Evolutionary conservation across 2,797 vertebrate genomes (phyloP), one percentile per base, ranked within the genome.

Genomic region (Muscicapa comitata): DNA sequence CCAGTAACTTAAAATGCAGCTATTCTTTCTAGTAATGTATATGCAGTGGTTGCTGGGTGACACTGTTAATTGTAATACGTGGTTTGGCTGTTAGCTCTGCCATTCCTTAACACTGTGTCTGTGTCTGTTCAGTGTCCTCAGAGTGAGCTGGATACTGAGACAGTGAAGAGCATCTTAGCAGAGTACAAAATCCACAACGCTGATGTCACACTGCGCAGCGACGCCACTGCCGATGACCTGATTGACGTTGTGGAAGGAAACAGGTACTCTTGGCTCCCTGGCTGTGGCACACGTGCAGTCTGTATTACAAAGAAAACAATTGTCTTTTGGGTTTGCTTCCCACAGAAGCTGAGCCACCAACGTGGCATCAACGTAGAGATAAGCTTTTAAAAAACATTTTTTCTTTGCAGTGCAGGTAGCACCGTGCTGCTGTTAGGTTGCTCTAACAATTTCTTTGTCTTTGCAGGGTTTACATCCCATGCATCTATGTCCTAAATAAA

Each of bases 181-280:
- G 99, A 99, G 94, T 99, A 99, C 83, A 99, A 99, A 97, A 99
- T 99, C 94, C 99, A 99, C 98, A 99, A 99, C 3, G 99, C 99
- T 1, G 99, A 99, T 37, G 98, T 99, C 97, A 99, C 99, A 1
- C 97, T 99, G 97, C 99, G 99, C 86, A 98, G 99, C 7, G 99
- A 99, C 19, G 97, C 98, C 93, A 99, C 99, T 5, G 99, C 99
- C 6, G 99, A 99, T 58, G 99, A 99, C 98, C 99, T 99, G 68
- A 99, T 99, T 40, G 99, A 99, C 1, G 98, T 99, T n/a, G 99
- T 99, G 84, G 99, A 99, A 97, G 99, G 99, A 82, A 99, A 99
- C 97, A 98, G 99, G 99, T 99, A 97, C 71, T 78, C 42, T 6
- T 25, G 73, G 33, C 33, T 28, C 38, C 9, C 70, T 48, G 68